These are phyloP conservation scores for Lepus europaeus DNA, from an alignment of 2,113 vertebrate genomes.

Conservation along the genomic window DNA sequence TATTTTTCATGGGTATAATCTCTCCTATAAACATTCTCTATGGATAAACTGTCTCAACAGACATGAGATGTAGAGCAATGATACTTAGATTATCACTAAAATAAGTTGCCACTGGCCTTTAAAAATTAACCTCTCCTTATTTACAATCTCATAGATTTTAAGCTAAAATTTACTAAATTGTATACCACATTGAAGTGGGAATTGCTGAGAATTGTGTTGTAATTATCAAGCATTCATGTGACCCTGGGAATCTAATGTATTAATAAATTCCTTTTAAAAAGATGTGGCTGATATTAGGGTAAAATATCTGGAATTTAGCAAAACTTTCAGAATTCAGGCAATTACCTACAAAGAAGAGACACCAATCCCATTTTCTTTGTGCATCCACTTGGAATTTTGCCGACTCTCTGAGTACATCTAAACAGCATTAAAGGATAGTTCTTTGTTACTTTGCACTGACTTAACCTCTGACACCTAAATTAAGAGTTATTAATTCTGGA, in stretches of 20 bases:
- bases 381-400: rapidly evolving
- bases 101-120: not conserved
- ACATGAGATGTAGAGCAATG: not conserved
- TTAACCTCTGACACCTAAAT: not conserved
- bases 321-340: not conserved
- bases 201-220: too few species aligned
- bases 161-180: not conserved
- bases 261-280: not conserved
- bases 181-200: too few species aligned
- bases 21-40: not conserved
- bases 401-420: not conserved
- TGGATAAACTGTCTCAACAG: not conserved
- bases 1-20: not conserved
- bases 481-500: too few species aligned
- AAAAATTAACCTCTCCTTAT: not conserved
- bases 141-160: not conserved
- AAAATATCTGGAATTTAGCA: not conserved
- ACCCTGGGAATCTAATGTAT: not conserved
- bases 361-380: not conserved
- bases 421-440: not conserved
- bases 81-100: not conserved
- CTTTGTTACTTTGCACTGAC: not conserved
- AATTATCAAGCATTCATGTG: too few species aligned
- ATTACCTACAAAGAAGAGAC: not conserved
- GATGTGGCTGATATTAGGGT: not conserved